Percentiles rank a stretch among this genome's conserved stretches.
phyloP scores from a whole-genome alignment of 2,113 vertebrate species.

The Tragelaphus strepsiceros region DNA sequence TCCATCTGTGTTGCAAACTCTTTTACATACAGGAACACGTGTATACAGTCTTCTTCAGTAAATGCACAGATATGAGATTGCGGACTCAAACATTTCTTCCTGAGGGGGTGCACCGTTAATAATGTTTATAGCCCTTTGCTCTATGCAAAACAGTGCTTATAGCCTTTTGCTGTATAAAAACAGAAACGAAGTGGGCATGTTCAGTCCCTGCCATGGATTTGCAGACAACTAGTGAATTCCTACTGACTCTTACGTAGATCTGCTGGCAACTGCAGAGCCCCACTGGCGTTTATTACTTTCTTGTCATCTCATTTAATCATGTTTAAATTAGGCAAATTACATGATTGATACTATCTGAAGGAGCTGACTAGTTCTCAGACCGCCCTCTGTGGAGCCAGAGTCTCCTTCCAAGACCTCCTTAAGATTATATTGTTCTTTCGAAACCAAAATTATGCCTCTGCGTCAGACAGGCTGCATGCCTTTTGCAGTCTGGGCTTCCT shows the following conservation, averaged over 20 bases:
- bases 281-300: not conserved
- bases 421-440: not conserved
- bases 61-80: fast-evolving
- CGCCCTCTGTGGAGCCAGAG: not conserved
- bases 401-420: not conserved
- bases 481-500: not conserved
- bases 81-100: too few species aligned
- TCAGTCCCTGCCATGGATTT: not conserved
- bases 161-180: fast-evolving
- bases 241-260: fast-evolving
- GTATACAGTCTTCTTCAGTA: fast-evolving
- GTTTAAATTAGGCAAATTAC: not conserved
- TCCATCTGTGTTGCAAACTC: not conserved
- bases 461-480: not conserved
- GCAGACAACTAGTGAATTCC: not conserved
- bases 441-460: not conserved
- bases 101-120: fast-evolving
- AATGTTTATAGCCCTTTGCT: fast-evolving
- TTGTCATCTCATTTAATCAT: not conserved
- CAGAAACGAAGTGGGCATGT: not conserved
- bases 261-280: not conserved
- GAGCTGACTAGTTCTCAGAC: not conserved
- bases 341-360: not conserved
- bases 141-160: fast-evolving
- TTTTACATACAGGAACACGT: fast-evolving